These are phyloP conservation scores for Sisor rabdophorus DNA, from an alignment of 2,113 vertebrate species.

Conservation along the genomic window DNA sequence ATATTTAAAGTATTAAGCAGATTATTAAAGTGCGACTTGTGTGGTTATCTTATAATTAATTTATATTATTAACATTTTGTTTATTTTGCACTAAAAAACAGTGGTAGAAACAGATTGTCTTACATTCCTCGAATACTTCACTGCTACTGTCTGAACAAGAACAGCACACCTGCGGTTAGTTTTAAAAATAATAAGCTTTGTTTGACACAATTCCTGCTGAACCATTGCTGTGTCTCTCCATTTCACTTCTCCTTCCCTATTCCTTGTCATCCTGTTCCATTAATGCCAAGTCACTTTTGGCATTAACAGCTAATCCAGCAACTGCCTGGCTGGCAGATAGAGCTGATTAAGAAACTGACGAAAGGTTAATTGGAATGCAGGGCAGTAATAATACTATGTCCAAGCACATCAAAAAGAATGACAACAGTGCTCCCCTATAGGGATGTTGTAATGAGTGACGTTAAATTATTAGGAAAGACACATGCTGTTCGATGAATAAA, in stretches of 20 bases:
- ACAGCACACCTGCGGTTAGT: background rate
- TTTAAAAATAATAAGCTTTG: conserved; percentile 13
- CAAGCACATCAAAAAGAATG: conserved; percentile 52
- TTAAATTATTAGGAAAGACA: conserved; percentile 67
- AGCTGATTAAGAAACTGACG: conserved; percentile 50
- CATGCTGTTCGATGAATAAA: conserved; percentile 58
- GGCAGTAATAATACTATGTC: conserved; percentile 59
- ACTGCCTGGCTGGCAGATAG: conserved; percentile 52
- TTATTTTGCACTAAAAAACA: too few species aligned
- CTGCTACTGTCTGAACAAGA: background rate
- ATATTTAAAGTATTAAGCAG: conserved; percentile 22
- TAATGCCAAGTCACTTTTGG: conserved; percentile 50
- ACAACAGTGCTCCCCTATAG: conserved; percentile 35
- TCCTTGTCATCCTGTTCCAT: conserved; percentile 39
- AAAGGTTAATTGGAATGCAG: conserved; percentile 60
- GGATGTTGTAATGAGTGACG: conserved; percentile 61
- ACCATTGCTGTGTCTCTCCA: background rate
- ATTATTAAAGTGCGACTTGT: conserved; percentile 19
- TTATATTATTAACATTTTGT: background rate
- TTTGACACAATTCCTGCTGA: conserved; percentile 3
- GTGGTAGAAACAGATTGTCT: background rate
- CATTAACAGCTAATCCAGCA: conserved; percentile 33
- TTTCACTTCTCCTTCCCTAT: conserved; percentile 18
- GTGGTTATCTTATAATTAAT: conserved; percentile 2
- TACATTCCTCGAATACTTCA: background rate